Conservation (phyloP, 1,140 invertebrate species). For the Atta cephalotes region DNA sequence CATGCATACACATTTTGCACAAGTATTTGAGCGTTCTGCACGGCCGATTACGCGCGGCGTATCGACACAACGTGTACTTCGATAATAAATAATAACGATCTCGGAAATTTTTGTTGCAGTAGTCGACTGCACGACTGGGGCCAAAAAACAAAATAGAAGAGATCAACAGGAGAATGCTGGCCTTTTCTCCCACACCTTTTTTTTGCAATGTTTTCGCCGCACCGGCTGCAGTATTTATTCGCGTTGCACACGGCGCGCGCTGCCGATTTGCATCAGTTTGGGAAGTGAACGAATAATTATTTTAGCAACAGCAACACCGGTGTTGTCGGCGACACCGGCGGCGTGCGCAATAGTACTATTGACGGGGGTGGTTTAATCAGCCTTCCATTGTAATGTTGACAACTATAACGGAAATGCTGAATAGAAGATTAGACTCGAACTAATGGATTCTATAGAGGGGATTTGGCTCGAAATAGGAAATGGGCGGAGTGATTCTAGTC, state of each 20-base stretch:
- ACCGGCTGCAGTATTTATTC: constrained; percentile 51
- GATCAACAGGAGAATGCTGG: not conserved
- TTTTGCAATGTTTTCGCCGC: constrained; percentile 45
- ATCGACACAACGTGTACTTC: constrained; percentile 26
- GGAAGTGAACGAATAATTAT: constrained; percentile 63
- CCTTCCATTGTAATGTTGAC: constrained; percentile 73
- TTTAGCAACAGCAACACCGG: constrained; percentile 48
- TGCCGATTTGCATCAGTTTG: constrained; percentile 62
- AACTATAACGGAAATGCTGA: constrained; percentile 74
- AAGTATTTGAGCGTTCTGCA: constrained; percentile 31
- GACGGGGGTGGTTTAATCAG: constrained; percentile 70
- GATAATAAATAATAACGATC: constrained; percentile 70
- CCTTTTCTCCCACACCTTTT: not conserved
- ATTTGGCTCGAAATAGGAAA: constrained; percentile 61
- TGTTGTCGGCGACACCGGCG: constrained; percentile 21
- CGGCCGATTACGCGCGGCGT: constrained; percentile 41
- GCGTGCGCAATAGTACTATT: constrained; percentile 45
- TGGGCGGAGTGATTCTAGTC: constrained; percentile 48
- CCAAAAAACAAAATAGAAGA: constrained; percentile 50
- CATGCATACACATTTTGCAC: not conserved
- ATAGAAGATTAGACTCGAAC: constrained; percentile 77
- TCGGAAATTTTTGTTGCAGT: constrained; percentile 47
- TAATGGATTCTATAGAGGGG: constrained; percentile 67
- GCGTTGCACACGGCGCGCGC: constrained; percentile 11
- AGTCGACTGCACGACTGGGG: constrained; percentile 17